Evolutionary conservation across 1,140 invertebrate species (phyloP).

Genomic region (Ips nitidus): DNA sequence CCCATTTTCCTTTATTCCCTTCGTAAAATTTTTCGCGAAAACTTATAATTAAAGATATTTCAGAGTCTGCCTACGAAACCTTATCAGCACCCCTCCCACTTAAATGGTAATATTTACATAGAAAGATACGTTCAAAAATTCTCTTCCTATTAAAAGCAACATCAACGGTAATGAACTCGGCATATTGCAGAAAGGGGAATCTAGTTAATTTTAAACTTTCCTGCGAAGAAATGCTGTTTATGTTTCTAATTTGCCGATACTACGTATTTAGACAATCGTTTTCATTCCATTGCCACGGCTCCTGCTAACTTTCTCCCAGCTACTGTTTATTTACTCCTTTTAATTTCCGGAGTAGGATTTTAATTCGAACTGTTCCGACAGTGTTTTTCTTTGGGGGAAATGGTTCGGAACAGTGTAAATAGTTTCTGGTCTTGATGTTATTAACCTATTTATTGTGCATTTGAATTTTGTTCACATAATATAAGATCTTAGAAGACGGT

Average conservation of each 20-base stretch:
- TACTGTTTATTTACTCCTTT: constrained; percentile 28
- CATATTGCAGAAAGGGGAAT: constrained; percentile 25
- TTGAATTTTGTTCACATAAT: too few species aligned
- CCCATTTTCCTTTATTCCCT: constrained; percentile 2
- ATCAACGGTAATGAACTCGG: constrained; percentile 30
- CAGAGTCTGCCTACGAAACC: background rate
- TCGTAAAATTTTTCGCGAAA: too few species aligned
- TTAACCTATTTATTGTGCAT: too few species aligned
- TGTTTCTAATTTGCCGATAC: constrained; percentile 32
- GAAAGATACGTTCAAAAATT: constrained; percentile 19
- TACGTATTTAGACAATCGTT: constrained; percentile 36
- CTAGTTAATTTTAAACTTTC: constrained; percentile 34
- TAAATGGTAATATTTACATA: constrained; percentile 14
- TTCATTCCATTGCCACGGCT: constrained; percentile 28
- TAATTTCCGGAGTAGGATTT: constrained; percentile 22
- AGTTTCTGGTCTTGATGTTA: background rate
- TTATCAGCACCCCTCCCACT: background rate
- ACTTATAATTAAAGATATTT: background rate
- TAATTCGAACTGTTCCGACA: constrained; percentile 20
- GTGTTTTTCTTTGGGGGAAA: background rate
- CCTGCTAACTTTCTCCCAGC: constrained; percentile 12
- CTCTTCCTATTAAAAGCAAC: constrained; percentile 21
- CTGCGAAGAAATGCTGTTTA: constrained; percentile 33
- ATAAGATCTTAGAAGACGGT: too few species aligned
- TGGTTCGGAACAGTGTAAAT: background rate